Conservation (phyloP, 2,797 vertebrate species). For the Lycodopsis pacificus region DNA sequence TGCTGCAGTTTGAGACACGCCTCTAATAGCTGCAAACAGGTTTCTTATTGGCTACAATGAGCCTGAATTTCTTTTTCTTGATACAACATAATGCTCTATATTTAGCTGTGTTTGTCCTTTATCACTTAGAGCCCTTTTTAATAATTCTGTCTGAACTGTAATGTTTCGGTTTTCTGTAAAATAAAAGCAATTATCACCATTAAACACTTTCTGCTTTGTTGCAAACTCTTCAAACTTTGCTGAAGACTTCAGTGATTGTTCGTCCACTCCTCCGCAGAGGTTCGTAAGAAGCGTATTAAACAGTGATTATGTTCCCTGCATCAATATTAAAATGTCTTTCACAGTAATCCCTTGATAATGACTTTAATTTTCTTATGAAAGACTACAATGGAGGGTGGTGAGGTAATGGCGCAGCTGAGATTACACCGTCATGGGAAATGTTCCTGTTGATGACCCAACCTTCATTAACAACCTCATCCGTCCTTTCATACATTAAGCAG, state of each 20-base stretch:
- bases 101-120: neutral
- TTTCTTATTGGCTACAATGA: neutral
- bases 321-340: neutral
- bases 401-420: neutral
- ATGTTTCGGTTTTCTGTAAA: neutral
- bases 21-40: neutral
- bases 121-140: neutral
- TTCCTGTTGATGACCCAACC: neutral
- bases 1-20: neutral
- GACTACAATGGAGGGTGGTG: neutral
- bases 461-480: neutral
- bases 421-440: neutral
- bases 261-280: neutral
- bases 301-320: neutral
- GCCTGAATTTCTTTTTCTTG: neutral
- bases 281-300: neutral
- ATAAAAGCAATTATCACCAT: neutral
- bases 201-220: neutral
- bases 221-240: neutral
- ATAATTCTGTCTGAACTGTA: neutral
- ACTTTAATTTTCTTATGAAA: neutral
- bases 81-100: neutral
- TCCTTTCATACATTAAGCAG: neutral
- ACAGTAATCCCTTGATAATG: neutral
- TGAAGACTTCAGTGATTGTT: neutral